Percentiles rank a stretch among this genome's conserved stretches.
Conservation (phyloP, 2,797 vertebrate species). For the Spinus olivaceus region DNA sequence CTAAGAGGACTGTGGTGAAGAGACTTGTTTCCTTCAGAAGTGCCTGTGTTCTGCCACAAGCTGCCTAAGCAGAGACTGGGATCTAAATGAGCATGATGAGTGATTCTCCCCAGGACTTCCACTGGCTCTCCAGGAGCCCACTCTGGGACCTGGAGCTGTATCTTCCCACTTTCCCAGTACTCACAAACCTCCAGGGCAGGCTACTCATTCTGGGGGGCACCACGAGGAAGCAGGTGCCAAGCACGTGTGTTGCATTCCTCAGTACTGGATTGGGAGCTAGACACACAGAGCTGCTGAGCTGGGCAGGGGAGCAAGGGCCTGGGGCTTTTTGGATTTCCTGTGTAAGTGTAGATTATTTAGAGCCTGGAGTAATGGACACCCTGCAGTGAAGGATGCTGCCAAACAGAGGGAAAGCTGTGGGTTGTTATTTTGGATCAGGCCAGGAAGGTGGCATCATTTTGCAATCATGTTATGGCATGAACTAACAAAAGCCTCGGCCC, state of each 20-base stretch:
- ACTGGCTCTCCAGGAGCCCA: background rate
- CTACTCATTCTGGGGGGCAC: background rate
- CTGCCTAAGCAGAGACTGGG: background rate
- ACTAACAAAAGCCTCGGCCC: background rate
- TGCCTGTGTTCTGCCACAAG: background rate
- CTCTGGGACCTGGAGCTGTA: background rate
- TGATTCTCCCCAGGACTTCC: background rate
- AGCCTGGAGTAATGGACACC: background rate
- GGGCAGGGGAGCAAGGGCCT: background rate
- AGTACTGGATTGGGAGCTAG: fast-evolving
- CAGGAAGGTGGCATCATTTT: background rate
- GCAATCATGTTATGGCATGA: background rate
- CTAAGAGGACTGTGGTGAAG: background rate
- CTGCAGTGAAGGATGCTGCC: background rate
- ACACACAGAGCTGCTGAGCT: background rate
- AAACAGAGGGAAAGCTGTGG: background rate
- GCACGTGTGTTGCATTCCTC: fast-evolving
- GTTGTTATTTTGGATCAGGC: background rate
- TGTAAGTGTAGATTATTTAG: background rate
- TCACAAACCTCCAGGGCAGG: background rate
- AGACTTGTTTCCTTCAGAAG: background rate
- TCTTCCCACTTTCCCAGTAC: background rate
- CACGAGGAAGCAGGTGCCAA: background rate
- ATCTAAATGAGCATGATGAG: background rate
- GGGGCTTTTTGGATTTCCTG: fast-evolving